phyloP scores from a whole-genome alignment of 1,140 invertebrate genomes.

The Trachymyrmex septentrionalis region DNA sequence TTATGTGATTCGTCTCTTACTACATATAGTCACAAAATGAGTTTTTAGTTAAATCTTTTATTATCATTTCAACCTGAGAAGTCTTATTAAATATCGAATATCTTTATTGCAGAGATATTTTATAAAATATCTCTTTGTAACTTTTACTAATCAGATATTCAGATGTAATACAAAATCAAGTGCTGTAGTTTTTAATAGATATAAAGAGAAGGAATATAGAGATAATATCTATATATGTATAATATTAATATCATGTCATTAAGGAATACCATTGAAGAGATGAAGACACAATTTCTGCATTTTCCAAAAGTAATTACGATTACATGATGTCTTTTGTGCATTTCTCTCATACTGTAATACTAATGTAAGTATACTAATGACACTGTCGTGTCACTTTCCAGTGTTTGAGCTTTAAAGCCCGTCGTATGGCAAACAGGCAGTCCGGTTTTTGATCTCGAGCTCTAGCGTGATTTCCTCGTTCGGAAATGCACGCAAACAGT shows the following conservation, averaged over 20 bases:
- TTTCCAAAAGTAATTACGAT: background rate
- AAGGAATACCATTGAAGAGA: background rate
- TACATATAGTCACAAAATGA: background rate
- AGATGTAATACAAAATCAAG: background rate
- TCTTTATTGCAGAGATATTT: background rate
- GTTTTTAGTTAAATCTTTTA: constrained; percentile 17
- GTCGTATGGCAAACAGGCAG: background rate
- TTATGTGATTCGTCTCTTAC: background rate
- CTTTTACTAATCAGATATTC: background rate
- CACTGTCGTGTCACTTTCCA: background rate
- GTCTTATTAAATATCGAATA: constrained; percentile 3
- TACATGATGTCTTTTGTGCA: background rate
- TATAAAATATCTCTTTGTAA: background rate
- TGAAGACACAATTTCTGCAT: background rate
- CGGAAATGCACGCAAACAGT: constrained; percentile 50
- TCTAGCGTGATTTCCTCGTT: constrained; percentile 41
- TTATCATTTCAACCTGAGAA: background rate
- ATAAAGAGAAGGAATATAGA: background rate
- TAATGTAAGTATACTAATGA: too few relatives aligned
- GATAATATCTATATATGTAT: background rate
- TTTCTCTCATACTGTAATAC: too few relatives aligned
- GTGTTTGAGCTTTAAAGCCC: constrained; percentile 24
- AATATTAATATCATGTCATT: too few relatives aligned
- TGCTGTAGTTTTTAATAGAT: background rate
- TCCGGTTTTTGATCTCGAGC: constrained; percentile 62